Conservation (phyloP, 2,113 vertebrate species). For the Corynorhinus townsendii region DNA sequence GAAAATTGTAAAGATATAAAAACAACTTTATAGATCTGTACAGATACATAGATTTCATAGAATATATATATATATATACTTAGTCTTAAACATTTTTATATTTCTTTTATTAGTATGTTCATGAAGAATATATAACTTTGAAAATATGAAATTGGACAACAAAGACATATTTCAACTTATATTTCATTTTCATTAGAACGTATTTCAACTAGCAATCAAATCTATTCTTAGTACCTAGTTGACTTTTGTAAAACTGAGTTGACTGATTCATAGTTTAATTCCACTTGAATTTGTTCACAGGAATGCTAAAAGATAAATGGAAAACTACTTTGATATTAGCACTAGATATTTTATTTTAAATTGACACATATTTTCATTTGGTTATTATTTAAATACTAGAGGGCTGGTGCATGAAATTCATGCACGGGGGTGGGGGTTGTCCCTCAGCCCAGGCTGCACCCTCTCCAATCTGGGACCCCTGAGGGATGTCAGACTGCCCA, state of each 20-base stretch:
- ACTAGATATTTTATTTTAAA: neutral
- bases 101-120: neutral
- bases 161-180: neutral
- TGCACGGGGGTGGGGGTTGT: too few relatives aligned
- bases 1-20: neutral
- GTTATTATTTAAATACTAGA: neutral
- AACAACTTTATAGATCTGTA: neutral
- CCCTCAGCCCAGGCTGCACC: too few relatives aligned
- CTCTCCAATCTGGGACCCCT: too few relatives aligned
- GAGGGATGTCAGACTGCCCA: too few relatives aligned
- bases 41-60: neutral
- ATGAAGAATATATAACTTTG: neutral
- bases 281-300: neutral
- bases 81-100: constrained; percentile 1
- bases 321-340: neutral
- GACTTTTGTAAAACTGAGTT: neutral
- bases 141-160: neutral
- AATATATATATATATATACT: neutral
- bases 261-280: neutral
- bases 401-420: too few relatives aligned
- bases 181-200: neutral
- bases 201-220: neutral
- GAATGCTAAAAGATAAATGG: neutral
- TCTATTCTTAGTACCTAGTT: neutral
- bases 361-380: neutral